Base-by-base conservation (phyloP, 2,797 vertebrate genomes). In the Simalia tracyae region DNA sequence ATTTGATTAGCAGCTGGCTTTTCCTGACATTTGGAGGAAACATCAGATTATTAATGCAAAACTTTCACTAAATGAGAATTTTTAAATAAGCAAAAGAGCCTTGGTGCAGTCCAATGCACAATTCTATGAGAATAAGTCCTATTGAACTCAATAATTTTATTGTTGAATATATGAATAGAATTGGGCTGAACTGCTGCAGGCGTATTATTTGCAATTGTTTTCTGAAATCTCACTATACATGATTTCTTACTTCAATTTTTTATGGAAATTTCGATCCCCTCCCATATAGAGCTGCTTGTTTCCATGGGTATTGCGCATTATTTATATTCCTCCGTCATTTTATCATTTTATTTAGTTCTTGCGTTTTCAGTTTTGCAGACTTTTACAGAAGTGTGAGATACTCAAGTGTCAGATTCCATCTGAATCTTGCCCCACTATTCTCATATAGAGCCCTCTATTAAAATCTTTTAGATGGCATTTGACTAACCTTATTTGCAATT, bases 1-100 rank as follows among this genome's bases (percentile, higher is more conserved):
- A 94, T 94, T 94, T 95, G 93, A 96, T 95, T 96, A 95, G 94
- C 61, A 94, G 93, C 90, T 96, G 93, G 95, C 93, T 95, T 96
- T 94, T 95, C 94, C 94, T 93, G 93, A 95, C 94, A 89, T 95
- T 95, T 95, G 95, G 94, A 94, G 89, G 91, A 94, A 93, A 95
- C 66, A 94, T 54, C 50, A 54, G 50, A 54, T 36, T 36, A 36
- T 36, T 36, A 36, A 36, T 7, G 50, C 94, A 93, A 93, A 96
- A 93, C 46, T 95, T 95, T 96, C 95, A 94, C 95, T 95, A 95
- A 96, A 95, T 91, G 87, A 60, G 17, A 11, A 24, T 12, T 89
- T 81, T 28, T 42, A 28, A 61, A 81, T 8, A 4, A 64, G 63
- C 63, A 54, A 26, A 24, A 84, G 22, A 50, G 81, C 8, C 24